Base-by-base conservation (phyloP, 2,113 vertebrate genomes). In the Eublepharis macularius region DNA sequence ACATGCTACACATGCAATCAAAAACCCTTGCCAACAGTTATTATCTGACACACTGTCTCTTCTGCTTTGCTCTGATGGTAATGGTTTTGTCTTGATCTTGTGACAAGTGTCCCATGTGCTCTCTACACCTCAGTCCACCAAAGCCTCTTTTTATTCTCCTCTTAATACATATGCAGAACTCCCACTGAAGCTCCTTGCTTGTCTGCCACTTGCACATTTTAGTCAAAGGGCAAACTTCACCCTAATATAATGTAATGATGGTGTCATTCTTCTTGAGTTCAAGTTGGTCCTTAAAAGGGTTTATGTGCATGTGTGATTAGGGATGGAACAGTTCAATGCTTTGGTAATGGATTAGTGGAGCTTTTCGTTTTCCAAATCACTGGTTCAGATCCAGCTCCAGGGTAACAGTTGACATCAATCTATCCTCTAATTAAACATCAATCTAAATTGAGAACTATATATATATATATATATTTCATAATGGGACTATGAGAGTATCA, bases 301-400 rank as follows among this genome's bases (percentile, higher is more conserved):
- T 86, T 80, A 80, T 74, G 69, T 43, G 68, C 54, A 65, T 8
- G n/a, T 74, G 51, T 80, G 57, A 86, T 86, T 80, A 86, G 54
- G 69, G 43, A n/a, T 39, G 14, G n/a, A 21, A 6, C 65, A 80
- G 51, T 65, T 80, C 77, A 80, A 12, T 74, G 84, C 69, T 86
- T 80, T 86, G 70, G 78, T 79, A 80, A 86, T 74, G 69, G 84
- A 74, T 57, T 85, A 85, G 49, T 86, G 54, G 45, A 86, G 84
- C 68, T 86, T 86, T 65, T 36, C 69, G 57, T 86, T 86, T 86
- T 86, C 84, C 84, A 80, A 80, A 80, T 86, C 77, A 39, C 54
- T 86, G 77, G 69, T 73, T 86, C 84, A 74, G n/a, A 63, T 80
- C 51, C 51, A 49, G 57, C 54, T 26, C 3, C 60, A 80, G 73